Base-by-base conservation (phyloP, 2,113 vertebrate species). In the Hyla sarda region DNA sequence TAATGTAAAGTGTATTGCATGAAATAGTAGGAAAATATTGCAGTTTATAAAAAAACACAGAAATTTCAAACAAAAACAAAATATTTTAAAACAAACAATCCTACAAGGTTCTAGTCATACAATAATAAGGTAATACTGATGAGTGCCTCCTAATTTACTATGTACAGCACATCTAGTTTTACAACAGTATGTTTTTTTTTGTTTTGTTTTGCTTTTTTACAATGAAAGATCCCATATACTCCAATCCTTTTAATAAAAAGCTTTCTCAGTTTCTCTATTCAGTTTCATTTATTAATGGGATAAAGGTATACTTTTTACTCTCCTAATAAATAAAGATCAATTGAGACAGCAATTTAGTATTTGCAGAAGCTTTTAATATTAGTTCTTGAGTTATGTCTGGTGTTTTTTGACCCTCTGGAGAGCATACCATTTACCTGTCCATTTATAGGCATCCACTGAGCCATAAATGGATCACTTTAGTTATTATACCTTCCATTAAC, bases 401-500 rank as follows among this genome's bases (percentile, higher is more conserved):
- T 54, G 75, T 77, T 77, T 34, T 77, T 7, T 30, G 75, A 56
- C 50, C 75, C 75, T 32, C 54, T 48, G 75, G 28, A 34, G 48
- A 32, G 23, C 28, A 52, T 28, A 9, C 25, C 5, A 48, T 12
- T 32, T 45, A 54, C 25, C 47, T 19, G 17, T 21, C 25, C 48
- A 76, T 76, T 76, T 60, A 25, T 11, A 60, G n/a, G 58, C 48
- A 28, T 25, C 13, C 17, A 9, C 25, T 19, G 19, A 76, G 48
- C 25, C 47, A 52, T 32, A 76, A 77, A 77, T 54, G 50, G 75
- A 77, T 34, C 75, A 77, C 48, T 77, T 77, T 77, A 77, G 75
- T 77, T 50, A 54, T 34, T 77, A 77, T 56, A 32, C 75, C 19
- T 77, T 77, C 48, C 75, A 77, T 77, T 77, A 54, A 54, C 25